A percentile compares a stretch with the other conserved stretches of the same genome.
These are phyloP conservation scores for Leptobrachium leishanense DNA, from an alignment of 2,113 vertebrate genomes.

Conservation along the genomic window DNA sequence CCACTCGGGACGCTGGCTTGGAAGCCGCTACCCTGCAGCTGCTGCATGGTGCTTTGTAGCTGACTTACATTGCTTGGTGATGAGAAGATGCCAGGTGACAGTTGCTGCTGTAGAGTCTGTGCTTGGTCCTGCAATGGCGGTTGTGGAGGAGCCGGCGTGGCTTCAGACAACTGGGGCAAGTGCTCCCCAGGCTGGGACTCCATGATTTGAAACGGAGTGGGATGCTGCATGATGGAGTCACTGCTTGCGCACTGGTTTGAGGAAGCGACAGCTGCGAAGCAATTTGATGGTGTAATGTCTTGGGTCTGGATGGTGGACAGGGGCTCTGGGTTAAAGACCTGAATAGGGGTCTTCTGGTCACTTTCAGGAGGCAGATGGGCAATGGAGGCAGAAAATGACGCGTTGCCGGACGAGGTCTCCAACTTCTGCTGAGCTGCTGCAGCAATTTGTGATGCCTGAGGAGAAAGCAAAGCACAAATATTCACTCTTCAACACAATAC, in stretches of 20 bases:
- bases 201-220: constrained; percentile 74
- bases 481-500: not conserved
- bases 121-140: constrained; percentile 73
- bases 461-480: constrained; percentile 35
- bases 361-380: constrained; percentile 76
- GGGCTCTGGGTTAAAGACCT: constrained; percentile 76
- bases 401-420: constrained; percentile 75
- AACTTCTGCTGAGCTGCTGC: constrained; percentile 77
- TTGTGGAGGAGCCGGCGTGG: constrained; percentile 60
- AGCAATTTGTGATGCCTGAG: constrained; percentile 77
- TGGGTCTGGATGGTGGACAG: constrained; percentile 86
- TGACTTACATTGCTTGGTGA: constrained; percentile 80
- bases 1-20: constrained; percentile 63
- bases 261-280: constrained; percentile 74
- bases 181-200: constrained; percentile 79
- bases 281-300: constrained; percentile 75
- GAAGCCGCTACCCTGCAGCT: constrained; percentile 86
- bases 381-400: constrained; percentile 74
- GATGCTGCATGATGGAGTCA: constrained; percentile 82
- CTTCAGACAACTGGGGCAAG: constrained; percentile 68
- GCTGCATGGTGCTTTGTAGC: constrained; percentile 90
- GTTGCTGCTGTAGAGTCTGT: constrained; percentile 80
- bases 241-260: constrained; percentile 67
- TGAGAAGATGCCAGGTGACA: constrained; percentile 79
- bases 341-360: constrained; percentile 78